These are phyloP conservation scores for Heliconius congener DNA, from an alignment of 1,140 invertebrate genomes.

Conservation along the genomic window DNA sequence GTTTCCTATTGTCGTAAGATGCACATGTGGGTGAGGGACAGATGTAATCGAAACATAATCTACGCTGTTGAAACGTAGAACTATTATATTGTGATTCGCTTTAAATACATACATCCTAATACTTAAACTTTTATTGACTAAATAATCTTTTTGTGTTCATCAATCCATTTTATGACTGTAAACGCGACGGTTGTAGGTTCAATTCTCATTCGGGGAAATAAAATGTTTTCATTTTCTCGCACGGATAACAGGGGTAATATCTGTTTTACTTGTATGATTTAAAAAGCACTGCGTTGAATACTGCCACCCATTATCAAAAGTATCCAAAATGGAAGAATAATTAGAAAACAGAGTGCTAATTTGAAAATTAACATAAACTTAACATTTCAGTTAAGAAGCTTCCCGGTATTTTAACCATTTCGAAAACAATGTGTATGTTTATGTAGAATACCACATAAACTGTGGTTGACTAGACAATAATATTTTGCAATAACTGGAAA, in stretches of 20 bases:
- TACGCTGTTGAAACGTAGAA: constrained; percentile 24
- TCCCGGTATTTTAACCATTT: not conserved
- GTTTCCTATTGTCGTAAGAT: constrained; percentile 38
- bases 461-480: not conserved
- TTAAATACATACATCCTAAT: not conserved
- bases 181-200: no score
- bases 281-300: no score
- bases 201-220: no score
- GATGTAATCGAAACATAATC: constrained; percentile 34
- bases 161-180: no score
- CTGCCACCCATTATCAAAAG: no score
- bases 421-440: not conserved
- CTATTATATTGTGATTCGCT: constrained; percentile 12
- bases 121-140: no score
- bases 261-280: no score
- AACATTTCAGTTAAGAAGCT: not conserved
- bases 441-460: not conserved
- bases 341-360: no score
- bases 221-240: no score
- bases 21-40: constrained; percentile 36
- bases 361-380: not conserved
- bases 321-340: no score
- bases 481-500: not conserved
- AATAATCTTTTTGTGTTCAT: no score
- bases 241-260: no score